Evolutionary conservation across 2,113 vertebrate species (phyloP).

Genomic region (Cavia aperea): DNA sequence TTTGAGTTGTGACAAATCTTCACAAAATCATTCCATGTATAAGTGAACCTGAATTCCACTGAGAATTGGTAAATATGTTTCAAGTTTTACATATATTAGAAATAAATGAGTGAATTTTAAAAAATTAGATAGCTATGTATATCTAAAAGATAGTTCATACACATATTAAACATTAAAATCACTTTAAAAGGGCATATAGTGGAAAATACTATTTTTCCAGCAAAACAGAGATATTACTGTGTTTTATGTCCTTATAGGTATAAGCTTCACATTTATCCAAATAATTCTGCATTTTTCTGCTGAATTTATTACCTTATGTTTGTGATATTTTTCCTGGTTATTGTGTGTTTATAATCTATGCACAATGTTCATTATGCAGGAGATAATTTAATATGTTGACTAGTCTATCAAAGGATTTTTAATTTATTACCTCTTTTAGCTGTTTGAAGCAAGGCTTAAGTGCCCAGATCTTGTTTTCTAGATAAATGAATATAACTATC

Average conservation of each 20-base stretch:
- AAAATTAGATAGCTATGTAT: background rate
- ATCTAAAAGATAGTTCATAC: background rate
- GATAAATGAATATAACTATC: background rate
- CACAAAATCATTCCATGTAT: background rate
- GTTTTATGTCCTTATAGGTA: background rate
- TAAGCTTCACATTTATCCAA: background rate
- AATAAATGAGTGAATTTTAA: background rate
- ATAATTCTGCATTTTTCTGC: background rate
- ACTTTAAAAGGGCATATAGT: background rate
- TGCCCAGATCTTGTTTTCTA: background rate
- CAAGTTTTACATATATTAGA: background rate
- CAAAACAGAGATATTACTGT: background rate
- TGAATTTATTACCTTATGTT: background rate
- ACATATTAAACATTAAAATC: background rate
- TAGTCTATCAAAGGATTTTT: background rate
- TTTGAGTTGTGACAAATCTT: no score
- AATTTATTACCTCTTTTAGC: background rate
- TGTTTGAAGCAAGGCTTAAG: background rate
- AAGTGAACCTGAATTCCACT: background rate
- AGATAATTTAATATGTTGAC: background rate
- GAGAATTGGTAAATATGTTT: background rate
- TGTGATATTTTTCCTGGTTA: background rate
- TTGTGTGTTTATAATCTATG: background rate
- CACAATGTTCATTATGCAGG: background rate
- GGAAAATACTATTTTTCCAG: background rate